phyloP scores from a whole-genome alignment of 2,888 invertebrate species.

The Nephrotoma appendiculata region DNA sequence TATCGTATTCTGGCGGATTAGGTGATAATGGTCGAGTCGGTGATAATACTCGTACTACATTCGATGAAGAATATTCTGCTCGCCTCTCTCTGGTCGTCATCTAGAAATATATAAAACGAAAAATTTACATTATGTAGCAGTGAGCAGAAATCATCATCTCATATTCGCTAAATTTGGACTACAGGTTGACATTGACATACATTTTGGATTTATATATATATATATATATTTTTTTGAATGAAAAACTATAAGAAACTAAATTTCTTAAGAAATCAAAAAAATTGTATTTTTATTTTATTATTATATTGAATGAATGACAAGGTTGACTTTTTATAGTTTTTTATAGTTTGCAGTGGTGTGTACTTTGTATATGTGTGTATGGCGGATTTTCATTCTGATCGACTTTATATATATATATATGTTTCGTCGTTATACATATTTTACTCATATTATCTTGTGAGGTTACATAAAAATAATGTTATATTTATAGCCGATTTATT shows the following conservation, averaged over 20 bases:
- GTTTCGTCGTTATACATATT: not conserved
- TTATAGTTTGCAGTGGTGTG: not conserved
- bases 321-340: not conserved
- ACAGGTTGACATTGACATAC: slow-evolving; percentile 3
- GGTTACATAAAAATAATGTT: not conserved
- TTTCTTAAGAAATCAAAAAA: not conserved
- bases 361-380: not conserved
- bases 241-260: not conserved
- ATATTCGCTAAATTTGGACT: not conserved
- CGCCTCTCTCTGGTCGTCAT: slow-evolving; percentile 13
- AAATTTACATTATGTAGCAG: not conserved
- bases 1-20: slow-evolving; percentile 13
- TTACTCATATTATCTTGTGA: not conserved
- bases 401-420: not conserved
- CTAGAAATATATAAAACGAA: not conserved
- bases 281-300: not conserved
- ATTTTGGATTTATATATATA: slow-evolving; percentile 1
- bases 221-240: slow-evolving; percentile 1
- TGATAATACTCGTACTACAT: slow-evolving; percentile 15
- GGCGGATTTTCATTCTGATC: not conserved
- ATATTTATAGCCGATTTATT: not conserved
- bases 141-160: not conserved
- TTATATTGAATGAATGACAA: not conserved
- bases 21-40: slow-evolving; percentile 15
- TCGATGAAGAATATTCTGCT: slow-evolving; percentile 15